Base-by-base conservation (phyloP, 1,140 invertebrate genomes). In the Geopemphigus sp. region DNA sequence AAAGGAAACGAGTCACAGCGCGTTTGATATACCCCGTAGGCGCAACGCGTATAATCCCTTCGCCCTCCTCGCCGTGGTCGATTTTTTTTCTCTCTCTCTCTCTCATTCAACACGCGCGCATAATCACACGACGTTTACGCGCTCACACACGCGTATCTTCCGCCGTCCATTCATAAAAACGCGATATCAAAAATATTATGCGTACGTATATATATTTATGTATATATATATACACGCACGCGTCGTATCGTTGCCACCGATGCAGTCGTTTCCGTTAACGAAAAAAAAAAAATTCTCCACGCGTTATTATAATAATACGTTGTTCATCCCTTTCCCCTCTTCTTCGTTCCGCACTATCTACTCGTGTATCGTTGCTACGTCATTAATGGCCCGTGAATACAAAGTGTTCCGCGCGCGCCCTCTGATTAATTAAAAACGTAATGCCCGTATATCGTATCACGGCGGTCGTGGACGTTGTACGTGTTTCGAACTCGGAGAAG, bases 121-220 rank as follows among this genome's bases (percentile, higher is more conserved):
- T n/a, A n/a, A n/a, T 5, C 39, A 50, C 8, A 8, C 5, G 22
- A 12, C 57, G 5, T 45, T 6, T 45, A 64, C 26, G 32, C 50
- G 1, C 53, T 17, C n/a, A 6, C 66, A 17, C 39, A 0, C 29
- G 72, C 17, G 5, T 26, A 17, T 32, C 72, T 57, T 32, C 56
- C 45, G 39, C n/a, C 74, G 54, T 76, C 74, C 74, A 78, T 78
- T 78, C 74, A 78, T 78, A 78, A 78, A 78, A 78, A 19, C 54
- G 1, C 11, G 54, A 54, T 29, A 72, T 29, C 22, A n/a, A 14
- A 54, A 53, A 54, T 29, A 54, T 72, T 54, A 72, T n/a, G n/a
- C n/a, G n/a, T n/a, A n/a, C n/a, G n/a, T n/a, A n/a, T n/a, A n/a
- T 53, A 72, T 29, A 12, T 29, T 2, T 47, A 14, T 45, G 24